phyloP scores from a whole-genome alignment of 2,113 vertebrate species.

The Columba livia region DNA sequence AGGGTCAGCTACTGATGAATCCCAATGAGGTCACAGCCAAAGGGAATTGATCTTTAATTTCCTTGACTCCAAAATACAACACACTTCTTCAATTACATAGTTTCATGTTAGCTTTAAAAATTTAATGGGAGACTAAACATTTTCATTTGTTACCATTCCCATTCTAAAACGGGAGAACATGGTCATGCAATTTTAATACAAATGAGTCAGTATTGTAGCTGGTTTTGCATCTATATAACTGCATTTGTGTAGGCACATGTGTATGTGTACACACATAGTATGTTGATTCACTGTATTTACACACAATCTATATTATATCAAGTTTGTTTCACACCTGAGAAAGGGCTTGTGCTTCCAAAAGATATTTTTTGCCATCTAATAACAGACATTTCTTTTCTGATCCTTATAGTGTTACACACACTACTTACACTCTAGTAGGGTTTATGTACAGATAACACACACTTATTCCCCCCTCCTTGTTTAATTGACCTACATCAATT shows the following conservation, averaged over 20 bases:
- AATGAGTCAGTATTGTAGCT: not conserved
- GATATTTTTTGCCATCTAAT: not conserved
- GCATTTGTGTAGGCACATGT: fast-evolving
- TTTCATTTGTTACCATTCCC: not conserved
- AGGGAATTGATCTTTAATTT: not conserved
- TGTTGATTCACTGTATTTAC: fast-evolving
- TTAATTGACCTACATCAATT: not conserved
- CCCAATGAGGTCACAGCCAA: not conserved
- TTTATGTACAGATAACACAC: not conserved
- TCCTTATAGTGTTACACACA: not conserved
- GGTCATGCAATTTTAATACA: not conserved
- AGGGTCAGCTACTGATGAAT: not conserved
- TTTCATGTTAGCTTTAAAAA: not conserved
- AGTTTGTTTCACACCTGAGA: not conserved
- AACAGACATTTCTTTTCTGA: not conserved
- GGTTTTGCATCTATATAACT: not conserved
- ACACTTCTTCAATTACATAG: not conserved
- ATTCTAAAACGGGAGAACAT: not conserved
- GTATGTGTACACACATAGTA: fast-evolving
- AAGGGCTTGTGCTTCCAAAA: not conserved
- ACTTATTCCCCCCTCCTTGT: not conserved
- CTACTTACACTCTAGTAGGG: not conserved
- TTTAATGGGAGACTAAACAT: not conserved
- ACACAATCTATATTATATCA: not conserved
- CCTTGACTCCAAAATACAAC: not conserved